A percentile compares a stretch with the other conserved stretches of the same genome.
phyloP scores from a whole-genome alignment of 2,797 vertebrate genomes.

The Jordanella pulchra region DNA sequence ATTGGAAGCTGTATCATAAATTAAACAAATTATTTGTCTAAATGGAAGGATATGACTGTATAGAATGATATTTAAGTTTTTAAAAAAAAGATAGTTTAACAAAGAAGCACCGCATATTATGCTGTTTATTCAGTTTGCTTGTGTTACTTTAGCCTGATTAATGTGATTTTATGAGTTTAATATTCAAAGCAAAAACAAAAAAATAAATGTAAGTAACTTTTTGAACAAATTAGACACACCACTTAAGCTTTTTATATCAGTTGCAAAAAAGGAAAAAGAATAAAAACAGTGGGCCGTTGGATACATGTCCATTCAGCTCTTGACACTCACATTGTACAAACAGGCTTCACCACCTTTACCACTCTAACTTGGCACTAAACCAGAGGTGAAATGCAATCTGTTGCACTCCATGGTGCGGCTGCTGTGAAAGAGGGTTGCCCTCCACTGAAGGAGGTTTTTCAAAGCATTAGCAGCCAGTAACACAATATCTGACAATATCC shows the following conservation, averaged over 20 bases:
- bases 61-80: not conserved
- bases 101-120: not conserved
- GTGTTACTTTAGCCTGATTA: not conserved
- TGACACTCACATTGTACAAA: conserved; percentile 19
- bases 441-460: conserved; percentile 70
- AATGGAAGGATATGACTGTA: no score
- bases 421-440: conserved; percentile 64
- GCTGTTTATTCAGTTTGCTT: not conserved
- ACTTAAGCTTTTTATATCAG: not conserved
- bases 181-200: not conserved
- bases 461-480: conserved; percentile 73
- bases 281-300: conserved; percentile 19
- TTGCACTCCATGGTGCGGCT: conserved; percentile 53
- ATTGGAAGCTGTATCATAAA: not conserved
- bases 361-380: conserved; percentile 62
- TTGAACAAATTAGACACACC: not conserved
- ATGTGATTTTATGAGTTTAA: not conserved
- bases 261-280: not conserved
- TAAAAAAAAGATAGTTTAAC: not conserved
- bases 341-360: conserved; percentile 56
- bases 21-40: not conserved
- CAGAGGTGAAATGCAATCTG: conserved; percentile 71
- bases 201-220: not conserved
- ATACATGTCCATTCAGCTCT: conserved; percentile 34
- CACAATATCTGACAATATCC: conserved; percentile 66